phyloP scores from a whole-genome alignment of 2,113 vertebrate species.

The Cololabis saira region DNA sequence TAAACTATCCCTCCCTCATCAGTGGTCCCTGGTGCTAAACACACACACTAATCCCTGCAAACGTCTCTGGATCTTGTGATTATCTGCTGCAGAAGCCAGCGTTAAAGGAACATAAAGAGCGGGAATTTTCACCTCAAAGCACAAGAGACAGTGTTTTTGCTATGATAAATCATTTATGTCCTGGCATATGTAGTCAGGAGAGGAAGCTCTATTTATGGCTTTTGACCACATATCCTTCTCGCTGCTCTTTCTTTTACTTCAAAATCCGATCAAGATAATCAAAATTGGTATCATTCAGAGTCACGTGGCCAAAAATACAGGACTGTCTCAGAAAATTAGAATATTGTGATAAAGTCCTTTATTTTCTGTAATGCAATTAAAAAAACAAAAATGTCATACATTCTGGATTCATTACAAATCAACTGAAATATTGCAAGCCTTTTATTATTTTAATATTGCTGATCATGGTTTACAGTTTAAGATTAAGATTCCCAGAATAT shows the following conservation, averaged over 20 bases:
- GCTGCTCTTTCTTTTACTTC: conserved; percentile 27
- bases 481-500: too few relatives aligned
- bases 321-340: too few relatives aligned
- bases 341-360: too few relatives aligned
- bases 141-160: conserved; percentile 37
- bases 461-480: too few relatives aligned
- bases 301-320: conserved; percentile 64
- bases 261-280: conserved; percentile 42
- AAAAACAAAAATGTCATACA: too few relatives aligned
- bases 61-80: background rate
- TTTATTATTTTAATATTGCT: too few relatives aligned
- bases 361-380: too few relatives aligned
- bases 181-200: conserved; percentile 47
- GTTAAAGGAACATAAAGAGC: background rate
- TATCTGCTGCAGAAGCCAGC: background rate
- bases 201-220: conserved; percentile 60
- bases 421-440: too few relatives aligned
- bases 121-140: conserved; percentile 39
- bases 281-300: conserved; percentile 33
- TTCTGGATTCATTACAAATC: too few relatives aligned
- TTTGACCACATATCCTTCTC: conserved; percentile 26
- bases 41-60: background rate
- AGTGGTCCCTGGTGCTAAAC: background rate
- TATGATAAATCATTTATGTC: conserved; percentile 63
- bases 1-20: background rate